A percentile compares a stretch with the other conserved stretches of the same genome.
Evolutionary conservation across 2,888 invertebrate species (phyloP).

Genomic region (Polydrusus pterygomalis): DNA sequence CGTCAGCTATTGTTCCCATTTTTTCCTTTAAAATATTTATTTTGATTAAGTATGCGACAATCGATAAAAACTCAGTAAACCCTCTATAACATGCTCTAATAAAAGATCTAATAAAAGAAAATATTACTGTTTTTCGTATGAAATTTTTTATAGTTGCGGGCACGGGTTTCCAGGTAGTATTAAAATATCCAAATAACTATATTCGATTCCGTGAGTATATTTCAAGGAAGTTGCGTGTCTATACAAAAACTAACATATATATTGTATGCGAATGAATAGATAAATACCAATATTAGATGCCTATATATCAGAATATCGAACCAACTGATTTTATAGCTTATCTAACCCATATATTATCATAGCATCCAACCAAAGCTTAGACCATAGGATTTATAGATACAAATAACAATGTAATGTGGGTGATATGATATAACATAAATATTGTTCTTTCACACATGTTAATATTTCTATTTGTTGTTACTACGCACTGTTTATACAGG

Average conservation of each 20-base stretch:
- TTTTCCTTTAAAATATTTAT: too few species aligned
- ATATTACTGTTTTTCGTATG: background rate
- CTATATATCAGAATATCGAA: slow-evolving; percentile 31
- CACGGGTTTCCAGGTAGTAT: background rate
- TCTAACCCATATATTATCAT: slow-evolving; percentile 23
- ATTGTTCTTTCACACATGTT: too few species aligned
- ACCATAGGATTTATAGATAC: background rate
- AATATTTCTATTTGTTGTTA: too few species aligned
- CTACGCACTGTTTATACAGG: too few species aligned
- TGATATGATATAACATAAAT: too few species aligned
- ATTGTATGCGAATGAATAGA: slow-evolving; percentile 17
- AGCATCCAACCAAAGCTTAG: background rate
- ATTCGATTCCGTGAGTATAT: slow-evolving; percentile 12
- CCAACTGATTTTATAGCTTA: slow-evolving; percentile 33
- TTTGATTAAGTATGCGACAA: too few species aligned
- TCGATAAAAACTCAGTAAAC: too few species aligned
- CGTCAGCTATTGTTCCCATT: too few species aligned
- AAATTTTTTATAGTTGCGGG: background rate
- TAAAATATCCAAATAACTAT: slow-evolving; percentile 6
- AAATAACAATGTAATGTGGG: background rate
- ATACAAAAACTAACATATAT: slow-evolving; percentile 17
- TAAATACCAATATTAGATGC: slow-evolving; percentile 20
- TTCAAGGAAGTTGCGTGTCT: slow-evolving; percentile 11
- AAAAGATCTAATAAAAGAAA: background rate
- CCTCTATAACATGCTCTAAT: too few species aligned